Percentiles rank a stretch among this genome's conserved stretches.
phyloP scores from a whole-genome alignment of 2,888 invertebrate species.

The Platerodrilus igneus region DNA sequence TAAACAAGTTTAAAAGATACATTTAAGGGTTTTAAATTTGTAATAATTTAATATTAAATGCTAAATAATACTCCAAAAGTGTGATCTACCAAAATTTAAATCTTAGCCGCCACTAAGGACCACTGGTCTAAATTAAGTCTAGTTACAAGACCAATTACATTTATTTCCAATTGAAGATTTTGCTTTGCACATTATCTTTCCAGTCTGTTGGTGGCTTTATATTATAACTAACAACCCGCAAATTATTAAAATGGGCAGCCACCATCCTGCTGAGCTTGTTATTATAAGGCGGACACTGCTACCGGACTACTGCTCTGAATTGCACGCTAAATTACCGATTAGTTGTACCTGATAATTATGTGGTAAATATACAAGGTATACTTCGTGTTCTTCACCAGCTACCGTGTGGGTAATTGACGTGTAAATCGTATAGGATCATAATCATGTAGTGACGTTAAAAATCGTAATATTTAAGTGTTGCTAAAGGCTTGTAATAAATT shows the following conservation, averaged over 20 bases:
- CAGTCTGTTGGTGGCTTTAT: background rate
- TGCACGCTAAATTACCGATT: constrained; percentile 40
- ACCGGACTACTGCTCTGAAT: constrained; percentile 24
- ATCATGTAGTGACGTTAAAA: constrained; percentile 15
- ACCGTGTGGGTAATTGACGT: constrained; percentile 24
- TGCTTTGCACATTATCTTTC: too few species aligned
- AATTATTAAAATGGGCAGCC: constrained; percentile 22
- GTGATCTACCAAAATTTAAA: too few species aligned
- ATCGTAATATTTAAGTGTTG: too few species aligned
- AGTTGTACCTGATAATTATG: constrained; percentile 37
- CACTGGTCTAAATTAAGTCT: too few species aligned
- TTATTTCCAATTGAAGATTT: too few species aligned
- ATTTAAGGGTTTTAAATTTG: too few species aligned
- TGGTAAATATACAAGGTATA: constrained; percentile 28
- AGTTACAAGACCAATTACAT: too few species aligned
- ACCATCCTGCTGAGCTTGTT: constrained; percentile 21
- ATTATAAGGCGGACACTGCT: constrained; percentile 22
- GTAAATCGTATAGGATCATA: constrained; percentile 15
- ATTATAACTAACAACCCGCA: constrained; percentile 15
- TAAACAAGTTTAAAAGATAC: too few species aligned
- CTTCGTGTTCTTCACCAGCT: constrained; percentile 24
- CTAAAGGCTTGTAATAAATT: too few species aligned
- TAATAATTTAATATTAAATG: too few species aligned
- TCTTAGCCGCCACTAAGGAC: too few species aligned
- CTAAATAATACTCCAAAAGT: too few species aligned